phyloP scores from a whole-genome alignment of 2,888 invertebrate species.

The Lepidochitona cinerea region DNA sequence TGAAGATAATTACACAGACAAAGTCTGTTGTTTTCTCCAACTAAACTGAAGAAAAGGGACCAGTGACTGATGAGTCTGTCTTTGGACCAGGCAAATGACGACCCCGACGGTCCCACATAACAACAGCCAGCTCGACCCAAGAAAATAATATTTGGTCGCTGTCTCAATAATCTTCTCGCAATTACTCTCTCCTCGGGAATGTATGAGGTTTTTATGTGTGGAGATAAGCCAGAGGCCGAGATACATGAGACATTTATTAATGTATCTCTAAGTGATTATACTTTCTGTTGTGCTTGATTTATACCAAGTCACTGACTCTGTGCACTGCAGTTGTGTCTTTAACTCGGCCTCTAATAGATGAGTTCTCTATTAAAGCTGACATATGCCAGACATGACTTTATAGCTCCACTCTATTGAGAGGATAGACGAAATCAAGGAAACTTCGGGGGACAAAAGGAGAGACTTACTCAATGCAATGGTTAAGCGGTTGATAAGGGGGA shows the following conservation, averaged over 20 bases:
- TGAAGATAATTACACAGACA: background rate
- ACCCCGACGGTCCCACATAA: background rate
- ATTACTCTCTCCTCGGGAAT: background rate
- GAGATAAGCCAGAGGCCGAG: background rate
- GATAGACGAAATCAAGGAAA: slow-evolving; percentile 5
- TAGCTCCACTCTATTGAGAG: too few species aligned
- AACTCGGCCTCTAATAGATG: background rate
- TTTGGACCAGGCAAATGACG: background rate
- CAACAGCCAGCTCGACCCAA: background rate
- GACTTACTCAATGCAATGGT: background rate
- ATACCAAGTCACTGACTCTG: background rate
- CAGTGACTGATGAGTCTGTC: background rate
- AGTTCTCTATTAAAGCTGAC: background rate
- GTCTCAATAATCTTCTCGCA: background rate
- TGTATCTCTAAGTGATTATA: too few species aligned
- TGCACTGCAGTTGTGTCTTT: background rate
- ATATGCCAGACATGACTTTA: background rate
- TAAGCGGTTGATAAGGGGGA: background rate
- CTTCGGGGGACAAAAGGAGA: background rate
- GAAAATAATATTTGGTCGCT: background rate
- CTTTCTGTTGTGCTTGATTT: too few species aligned
- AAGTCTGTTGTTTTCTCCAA: background rate
- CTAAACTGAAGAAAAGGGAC: background rate
- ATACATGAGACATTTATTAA: too few species aligned
- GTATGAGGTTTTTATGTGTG: background rate